Base-by-base conservation (phyloP, 2,113 vertebrate genomes). In the Archilochus colubris region DNA sequence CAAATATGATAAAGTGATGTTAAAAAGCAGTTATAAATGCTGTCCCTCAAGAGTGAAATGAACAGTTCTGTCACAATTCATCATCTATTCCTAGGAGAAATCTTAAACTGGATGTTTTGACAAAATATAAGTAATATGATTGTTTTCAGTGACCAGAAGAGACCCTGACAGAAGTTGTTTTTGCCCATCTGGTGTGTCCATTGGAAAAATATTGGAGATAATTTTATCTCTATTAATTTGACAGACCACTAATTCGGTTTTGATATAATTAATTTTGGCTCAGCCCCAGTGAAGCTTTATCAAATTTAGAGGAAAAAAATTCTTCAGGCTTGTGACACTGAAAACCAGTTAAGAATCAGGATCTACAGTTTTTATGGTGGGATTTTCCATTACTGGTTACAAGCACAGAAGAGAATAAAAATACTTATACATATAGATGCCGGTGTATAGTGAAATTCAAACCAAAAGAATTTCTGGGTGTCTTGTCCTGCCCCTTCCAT, bases 211-310 rank as follows among this genome's bases (percentile, higher is more conserved):
- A 50, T 58, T 73, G 25, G 8, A 63, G 18, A 81, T 81, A 81
- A 89, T 86, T 95, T 94, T 92, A 67, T 90, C 53, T 68, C 66
- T 85, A 73, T 84, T 95, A 82, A 18, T 93, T 95, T 92, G 77
- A 92, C 48, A 85, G 54, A 77, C 14, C 27, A 87, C 31, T 94
- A 82, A 87, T 89, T 94, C 89, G 12, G 7, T 92, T 92, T 82
- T 80, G 33, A 70, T 94, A 54, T 87, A 89, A 85, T 94, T 93
- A 89, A 82, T 95, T 80, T 43, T 89, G 81, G 82, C 87, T 89
- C 38, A 87, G 44, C 7, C 83, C 40, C 66, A 94, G 18, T 63
- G 53, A 85, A 86, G 23, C 33, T 82, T 62, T 87, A 74, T 91
- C 63, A 85, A 70, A 74, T 85, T 54, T 66, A 28, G 14, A 24